Percentiles rank a stretch among this genome's conserved stretches.
Conservation (phyloP, 2,113 vertebrate species). For the Colossoma macropomum region DNA sequence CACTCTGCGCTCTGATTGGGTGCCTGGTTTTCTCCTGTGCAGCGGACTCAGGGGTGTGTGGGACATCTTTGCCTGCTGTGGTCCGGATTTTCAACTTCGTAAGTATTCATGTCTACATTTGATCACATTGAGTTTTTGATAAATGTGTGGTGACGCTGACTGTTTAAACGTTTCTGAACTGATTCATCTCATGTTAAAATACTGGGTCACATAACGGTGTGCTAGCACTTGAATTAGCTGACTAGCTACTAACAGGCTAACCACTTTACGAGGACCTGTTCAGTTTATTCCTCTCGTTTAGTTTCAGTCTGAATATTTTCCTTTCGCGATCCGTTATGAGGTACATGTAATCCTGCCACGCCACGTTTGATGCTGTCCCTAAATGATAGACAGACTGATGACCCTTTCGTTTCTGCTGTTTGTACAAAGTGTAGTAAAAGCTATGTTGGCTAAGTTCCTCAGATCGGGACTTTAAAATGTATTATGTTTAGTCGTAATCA, state of each 20-base stretch:
- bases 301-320: background rate
- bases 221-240: slow-evolving; percentile 5
- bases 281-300: background rate
- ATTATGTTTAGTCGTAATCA: too few relatives aligned
- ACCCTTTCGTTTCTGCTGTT: background rate
- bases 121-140: background rate
- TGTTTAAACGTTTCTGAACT: background rate
- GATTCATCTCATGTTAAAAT: background rate
- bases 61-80: background rate
- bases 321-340: background rate
- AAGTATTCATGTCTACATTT: background rate
- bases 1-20: slow-evolving; percentile 36
- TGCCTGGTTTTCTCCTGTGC: background rate
- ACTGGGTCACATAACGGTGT: slow-evolving; percentile 12
- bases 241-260: background rate
- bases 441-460: too few relatives aligned
- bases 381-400: background rate
- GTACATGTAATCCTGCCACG: background rate
- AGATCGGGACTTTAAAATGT: too few relatives aligned
- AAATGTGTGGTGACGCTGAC: background rate
- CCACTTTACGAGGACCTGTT: background rate
- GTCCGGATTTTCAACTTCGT: background rate
- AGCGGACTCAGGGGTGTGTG: slow-evolving; percentile 16
- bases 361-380: background rate
- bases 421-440: background rate